These are phyloP conservation scores for Panagrolaimus sp. DNA, from an alignment of 1,140 invertebrate species.

Conservation along the genomic window DNA sequence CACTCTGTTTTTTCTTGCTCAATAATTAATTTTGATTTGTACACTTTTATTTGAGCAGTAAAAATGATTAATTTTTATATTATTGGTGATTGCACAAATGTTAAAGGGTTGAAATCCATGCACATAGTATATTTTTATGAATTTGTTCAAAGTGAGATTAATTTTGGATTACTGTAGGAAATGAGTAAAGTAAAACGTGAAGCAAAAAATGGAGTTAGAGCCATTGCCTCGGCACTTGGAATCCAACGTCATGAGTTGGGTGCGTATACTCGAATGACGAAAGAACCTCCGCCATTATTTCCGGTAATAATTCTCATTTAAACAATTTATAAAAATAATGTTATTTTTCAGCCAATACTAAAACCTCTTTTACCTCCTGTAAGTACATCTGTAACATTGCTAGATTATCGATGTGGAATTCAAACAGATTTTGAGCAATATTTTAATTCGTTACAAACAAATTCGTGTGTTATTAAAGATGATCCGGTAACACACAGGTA, in stretches of 20 bases:
- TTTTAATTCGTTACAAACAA: slow-evolving; percentile 9
- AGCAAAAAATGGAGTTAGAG: slow-evolving; percentile 29
- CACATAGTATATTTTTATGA: too few species aligned
- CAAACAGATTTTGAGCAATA: background rate
- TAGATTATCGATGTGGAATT: background rate
- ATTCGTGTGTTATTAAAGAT: slow-evolving; percentile 6
- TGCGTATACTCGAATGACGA: slow-evolving; percentile 33
- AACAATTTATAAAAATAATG: background rate
- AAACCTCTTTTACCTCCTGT: background rate
- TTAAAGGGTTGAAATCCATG: too few species aligned
- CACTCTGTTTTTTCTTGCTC: background rate
- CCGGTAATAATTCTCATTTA: slow-evolving; percentile 36
- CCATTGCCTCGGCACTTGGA: slow-evolving; percentile 44
- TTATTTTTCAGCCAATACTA: slow-evolving; percentile 16
- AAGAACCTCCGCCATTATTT: slow-evolving; percentile 42
- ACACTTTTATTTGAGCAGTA: background rate
- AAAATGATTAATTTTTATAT: too few species aligned
- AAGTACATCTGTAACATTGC: background rate
- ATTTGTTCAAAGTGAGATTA: too few species aligned
- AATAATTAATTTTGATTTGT: background rate
- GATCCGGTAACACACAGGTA: slow-evolving; percentile 11
- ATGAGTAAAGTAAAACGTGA: slow-evolving; percentile 12
- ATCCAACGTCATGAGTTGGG: slow-evolving; percentile 45
- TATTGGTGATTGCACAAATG: too few species aligned
- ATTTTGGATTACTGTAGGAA: background rate